Conservation (phyloP, 2,888 invertebrate species). For the Heliconius sara region DNA sequence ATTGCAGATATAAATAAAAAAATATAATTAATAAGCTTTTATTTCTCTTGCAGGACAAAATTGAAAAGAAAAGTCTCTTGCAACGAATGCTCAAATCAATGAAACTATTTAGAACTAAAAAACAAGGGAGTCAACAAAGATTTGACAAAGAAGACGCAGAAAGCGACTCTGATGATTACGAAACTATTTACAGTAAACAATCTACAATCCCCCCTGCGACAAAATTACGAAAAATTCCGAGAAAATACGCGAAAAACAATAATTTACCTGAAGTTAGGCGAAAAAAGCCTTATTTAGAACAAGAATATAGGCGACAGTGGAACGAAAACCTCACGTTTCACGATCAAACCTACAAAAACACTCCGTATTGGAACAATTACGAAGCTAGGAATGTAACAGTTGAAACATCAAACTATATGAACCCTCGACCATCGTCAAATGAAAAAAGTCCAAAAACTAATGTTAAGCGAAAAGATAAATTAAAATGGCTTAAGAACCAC, state of each 20-base stretch:
- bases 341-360: conserved; percentile 37
- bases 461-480: conserved; percentile 48
- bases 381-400: conserved; percentile 58
- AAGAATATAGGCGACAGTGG: conserved; percentile 67
- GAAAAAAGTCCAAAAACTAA: conserved; percentile 7
- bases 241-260: background rate
- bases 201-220: conserved; percentile 36
- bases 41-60: conserved; percentile 49
- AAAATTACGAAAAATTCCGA: conserved; percentile 18
- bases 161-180: conserved; percentile 64
- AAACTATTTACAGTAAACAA: conserved; percentile 64
- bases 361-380: conserved; percentile 54
- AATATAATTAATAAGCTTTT: background rate
- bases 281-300: conserved; percentile 63
- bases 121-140: conserved; percentile 47
- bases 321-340: conserved; percentile 63
- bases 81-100: conserved; percentile 64
- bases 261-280: background rate
- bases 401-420: conserved; percentile 25
- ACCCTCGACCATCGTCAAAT: background rate
- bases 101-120: conserved; percentile 57
- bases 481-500: conserved; percentile 64
- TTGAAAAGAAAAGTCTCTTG: conserved; percentile 60
- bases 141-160: conserved; percentile 51
- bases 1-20: background rate